Evolutionary conservation across 2,888 invertebrate species (phyloP).

Genomic region (Harpalus rubripes): DNA sequence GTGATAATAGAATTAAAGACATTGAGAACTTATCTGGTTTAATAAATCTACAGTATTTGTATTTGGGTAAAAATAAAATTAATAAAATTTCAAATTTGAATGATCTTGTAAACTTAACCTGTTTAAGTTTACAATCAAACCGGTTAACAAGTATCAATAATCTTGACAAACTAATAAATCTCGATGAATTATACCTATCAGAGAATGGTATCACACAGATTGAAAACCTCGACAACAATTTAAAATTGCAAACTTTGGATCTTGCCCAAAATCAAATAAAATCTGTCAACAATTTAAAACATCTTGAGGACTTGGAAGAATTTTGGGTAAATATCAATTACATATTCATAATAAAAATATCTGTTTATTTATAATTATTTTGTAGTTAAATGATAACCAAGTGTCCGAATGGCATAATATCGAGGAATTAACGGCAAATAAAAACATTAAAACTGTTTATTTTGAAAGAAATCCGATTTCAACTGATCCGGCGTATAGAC

Average conservation of each 20-base stretch:
- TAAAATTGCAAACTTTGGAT: slow-evolving; percentile 90
- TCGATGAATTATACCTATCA: slow-evolving; percentile 94
- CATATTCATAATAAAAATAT: slow-evolving; percentile 8
- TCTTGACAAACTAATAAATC: slow-evolving; percentile 84
- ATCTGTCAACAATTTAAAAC: slow-evolving; percentile 87
- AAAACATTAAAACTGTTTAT: slow-evolving; percentile 90
- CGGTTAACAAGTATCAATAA: slow-evolving; percentile 93
- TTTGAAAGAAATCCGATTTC: slow-evolving; percentile 95
- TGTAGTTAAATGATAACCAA: slow-evolving; percentile 94
- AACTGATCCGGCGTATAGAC: slow-evolving; percentile 90
- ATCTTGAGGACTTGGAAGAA: slow-evolving; percentile 91
- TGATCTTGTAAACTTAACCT: slow-evolving; percentile 84
- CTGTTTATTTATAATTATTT: slow-evolving; percentile 69
- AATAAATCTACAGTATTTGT: slow-evolving; percentile 87
- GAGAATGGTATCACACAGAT: slow-evolving; percentile 93
- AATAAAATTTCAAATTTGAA: slow-evolving; percentile 90
- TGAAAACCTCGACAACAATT: slow-evolving; percentile 86
- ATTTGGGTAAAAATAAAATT: slow-evolving; percentile 97
- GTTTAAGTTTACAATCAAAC: slow-evolving; percentile 95
- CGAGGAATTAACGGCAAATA: slow-evolving; percentile 85
- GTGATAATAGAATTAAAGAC: slow-evolving; percentile 94
- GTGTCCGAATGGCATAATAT: slow-evolving; percentile 92
- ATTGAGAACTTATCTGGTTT: slow-evolving; percentile 92
- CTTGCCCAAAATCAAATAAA: slow-evolving; percentile 92
- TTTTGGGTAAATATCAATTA: slow-evolving; percentile 88